Evolutionary conservation across 1,140 invertebrate species (phyloP), one percentile per base, ranked within the genome.

Genomic region (Scaptomyza montana): DNA sequence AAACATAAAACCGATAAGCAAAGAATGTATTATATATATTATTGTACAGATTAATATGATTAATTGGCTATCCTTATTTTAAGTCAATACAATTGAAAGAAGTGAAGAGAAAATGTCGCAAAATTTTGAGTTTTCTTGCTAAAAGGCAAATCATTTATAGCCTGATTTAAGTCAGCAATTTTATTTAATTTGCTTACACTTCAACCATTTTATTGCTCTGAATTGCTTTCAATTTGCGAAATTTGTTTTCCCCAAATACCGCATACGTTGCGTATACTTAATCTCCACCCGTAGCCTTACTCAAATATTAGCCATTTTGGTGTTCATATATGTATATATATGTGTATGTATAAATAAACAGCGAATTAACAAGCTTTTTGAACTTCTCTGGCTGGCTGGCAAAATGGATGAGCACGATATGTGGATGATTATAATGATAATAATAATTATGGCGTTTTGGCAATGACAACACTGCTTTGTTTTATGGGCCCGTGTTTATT

Each of bases 401-500:
- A 30, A 19, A 12, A 53, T 12, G 57, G 28, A 46, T 46, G 76
- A 74, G 41, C 62, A 19, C 46, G 61, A 64, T 62, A 74, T 68
- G 57, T 46, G 55, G 51, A 46, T 80, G 61, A 77, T 56, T 59
- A 55, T 36, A 0, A 33, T 36, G 8, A 36, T 49, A 30, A 80
- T 55, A 64, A 69, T 50, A 71, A 45, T 41, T 21, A 33, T 36
- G 47, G n/a, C 21, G 28, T 7, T 7, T 33, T 25, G 28, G 28
- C 19, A 50, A 47, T 56, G 73, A 43, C 25, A 54, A 51, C 60
- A 69, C 25, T 41, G 59, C 25, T 69, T 57, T 74, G 64, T 72
- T 70, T 78, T 74, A 65, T 36, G 33, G 1, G 16, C 53, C 25
- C 66, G 59, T 70, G 82, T 81, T 81, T 81, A 81, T 78, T 81